Percentiles rank a stretch among this genome's conserved stretches.
These are phyloP conservation scores for Drosophila mimetica DNA, from an alignment of 2,888 invertebrate genomes.

Conservation along the genomic window DNA sequence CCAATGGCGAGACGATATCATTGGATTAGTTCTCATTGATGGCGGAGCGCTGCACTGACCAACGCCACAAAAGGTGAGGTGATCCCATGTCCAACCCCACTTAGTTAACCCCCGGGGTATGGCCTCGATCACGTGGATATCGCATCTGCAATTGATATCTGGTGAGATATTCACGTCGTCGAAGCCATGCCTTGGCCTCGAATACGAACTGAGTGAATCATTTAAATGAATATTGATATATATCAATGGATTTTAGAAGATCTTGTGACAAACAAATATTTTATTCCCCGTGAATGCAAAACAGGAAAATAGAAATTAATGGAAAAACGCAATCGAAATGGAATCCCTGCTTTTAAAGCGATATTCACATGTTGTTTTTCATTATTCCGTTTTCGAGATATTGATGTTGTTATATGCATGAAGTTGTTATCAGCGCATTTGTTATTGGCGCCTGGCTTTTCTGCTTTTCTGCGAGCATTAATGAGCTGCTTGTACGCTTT, in stretches of 20 bases:
- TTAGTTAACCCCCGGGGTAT: background rate
- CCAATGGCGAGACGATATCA: conserved; percentile 45
- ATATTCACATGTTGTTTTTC: conserved; percentile 19
- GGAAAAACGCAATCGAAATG: conserved; percentile 7
- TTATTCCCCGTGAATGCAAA: too few species aligned
- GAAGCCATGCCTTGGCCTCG: conserved; percentile 28
- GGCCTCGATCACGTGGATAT: conserved; percentile 52
- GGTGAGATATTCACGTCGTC: conserved; percentile 65
- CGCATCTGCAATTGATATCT: conserved; percentile 35
- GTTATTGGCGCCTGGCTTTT: conserved; percentile 49
- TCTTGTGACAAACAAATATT: too few species aligned
- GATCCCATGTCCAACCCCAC: too few species aligned
- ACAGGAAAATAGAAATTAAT: too few species aligned
- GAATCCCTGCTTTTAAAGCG: conserved; percentile 11
- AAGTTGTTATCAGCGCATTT: conserved; percentile 18
- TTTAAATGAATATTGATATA: too few species aligned
- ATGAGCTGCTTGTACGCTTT: conserved; percentile 75
- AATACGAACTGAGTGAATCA: too few species aligned
- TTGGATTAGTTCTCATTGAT: conserved; percentile 63
- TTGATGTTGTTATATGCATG: conserved; percentile 15
- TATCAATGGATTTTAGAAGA: too few species aligned
- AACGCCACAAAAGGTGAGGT: background rate
- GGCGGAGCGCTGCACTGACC: conserved; percentile 36
- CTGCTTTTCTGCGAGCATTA: conserved; percentile 64
- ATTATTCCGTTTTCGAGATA: background rate